Base-by-base conservation (phyloP, 2,113 vertebrate genomes). In the Labrus mixtus region DNA sequence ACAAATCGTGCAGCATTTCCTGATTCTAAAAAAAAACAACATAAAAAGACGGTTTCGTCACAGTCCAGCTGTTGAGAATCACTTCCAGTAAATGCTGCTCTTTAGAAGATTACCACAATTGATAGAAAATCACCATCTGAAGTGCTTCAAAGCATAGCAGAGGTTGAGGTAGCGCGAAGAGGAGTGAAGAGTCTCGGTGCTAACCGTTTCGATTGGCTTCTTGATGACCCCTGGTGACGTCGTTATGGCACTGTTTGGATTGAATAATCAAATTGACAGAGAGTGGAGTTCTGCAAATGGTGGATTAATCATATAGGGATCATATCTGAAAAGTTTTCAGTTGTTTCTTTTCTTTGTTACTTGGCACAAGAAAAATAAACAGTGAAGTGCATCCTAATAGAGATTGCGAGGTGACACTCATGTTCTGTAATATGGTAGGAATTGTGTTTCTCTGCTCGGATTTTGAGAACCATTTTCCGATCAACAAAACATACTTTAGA, bases 141-240 rank as follows among this genome's bases (percentile, higher is more conserved):
- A 76, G 72, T 2, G 54, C 20, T 17, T 45, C 41, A 53, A 59
- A 69, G 3, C 11, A 29, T 53, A 58, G 77, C 74, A 43, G 73
- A 57, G 45, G 25, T 51, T 8, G 76, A 76, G 68, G n/a, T 46
- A 33, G 29, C 23, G 61, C 59, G 51, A 72, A 63, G 72, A 68
- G 68, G 58, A 63, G 37, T n/a, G 39, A 57, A 76, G 43, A 13
- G 43, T 45, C 43, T 45, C 43, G 15, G 77, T 17, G 66, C 61
- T 29, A 20, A 71, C 41, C 2, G 9, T 63, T 8, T 17, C 17
- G 57, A 76, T 46, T 56, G 45, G 59, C 55, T 62, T 25, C 63
- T 60, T 33, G 69, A 60, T 57, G 58, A 43, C 11, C 3, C 3
- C 8, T 10, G n/a, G 67, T 22, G 65, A 37, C 1, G 20, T 20